Percentiles rank a stretch among this genome's conserved stretches.
Evolutionary conservation across 2,797 vertebrate genomes (phyloP).

Genomic region (Gobionotothen gibberifrons): DNA sequence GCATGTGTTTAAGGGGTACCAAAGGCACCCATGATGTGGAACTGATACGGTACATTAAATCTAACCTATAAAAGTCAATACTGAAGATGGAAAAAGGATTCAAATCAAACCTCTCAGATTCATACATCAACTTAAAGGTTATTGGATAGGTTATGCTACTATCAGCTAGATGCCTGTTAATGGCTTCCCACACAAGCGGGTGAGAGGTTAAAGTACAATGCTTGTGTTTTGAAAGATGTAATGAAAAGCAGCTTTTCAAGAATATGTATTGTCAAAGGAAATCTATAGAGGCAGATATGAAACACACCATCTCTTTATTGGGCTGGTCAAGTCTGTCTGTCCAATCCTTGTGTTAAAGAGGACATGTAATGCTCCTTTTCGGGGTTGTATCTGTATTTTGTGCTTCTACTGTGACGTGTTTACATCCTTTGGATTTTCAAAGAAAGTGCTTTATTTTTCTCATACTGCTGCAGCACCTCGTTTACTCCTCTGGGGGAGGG

Average conservation of each 20-base stretch:
- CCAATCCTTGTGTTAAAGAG: conserved; percentile 3
- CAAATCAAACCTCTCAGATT: conserved; percentile 16
- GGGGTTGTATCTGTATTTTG: too few relatives aligned
- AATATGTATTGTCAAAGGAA: conserved; percentile 34
- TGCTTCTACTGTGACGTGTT: too few relatives aligned
- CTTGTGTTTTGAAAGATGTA: conserved; percentile 27
- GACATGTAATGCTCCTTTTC: too few relatives aligned
- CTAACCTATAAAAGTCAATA: conserved; percentile 16
- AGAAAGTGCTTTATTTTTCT: too few relatives aligned
- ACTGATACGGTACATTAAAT: conserved; percentile 2
- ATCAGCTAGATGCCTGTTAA: conserved; percentile 30
- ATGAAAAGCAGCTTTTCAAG: conserved; percentile 39
- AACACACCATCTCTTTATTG: conserved; percentile 14
- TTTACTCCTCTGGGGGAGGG: too few relatives aligned
- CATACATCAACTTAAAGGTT: conserved; percentile 48
- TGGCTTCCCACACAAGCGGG: conserved; percentile 20
- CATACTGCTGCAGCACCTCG: too few relatives aligned
- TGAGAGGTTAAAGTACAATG: conserved; percentile 11
- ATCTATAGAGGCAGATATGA: conserved; percentile 34
- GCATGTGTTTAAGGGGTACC: neutral
- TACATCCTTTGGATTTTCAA: too few relatives aligned
- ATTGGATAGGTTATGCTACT: conserved; percentile 34
- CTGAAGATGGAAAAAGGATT: conserved; percentile 9
- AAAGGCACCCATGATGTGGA: neutral
- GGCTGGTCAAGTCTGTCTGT: conserved; percentile 38